A percentile compares a stretch with the other conserved stretches of the same genome.
Evolutionary conservation across 2,888 invertebrate species (phyloP).

Genomic region (Ypsolopha sequella): DNA sequence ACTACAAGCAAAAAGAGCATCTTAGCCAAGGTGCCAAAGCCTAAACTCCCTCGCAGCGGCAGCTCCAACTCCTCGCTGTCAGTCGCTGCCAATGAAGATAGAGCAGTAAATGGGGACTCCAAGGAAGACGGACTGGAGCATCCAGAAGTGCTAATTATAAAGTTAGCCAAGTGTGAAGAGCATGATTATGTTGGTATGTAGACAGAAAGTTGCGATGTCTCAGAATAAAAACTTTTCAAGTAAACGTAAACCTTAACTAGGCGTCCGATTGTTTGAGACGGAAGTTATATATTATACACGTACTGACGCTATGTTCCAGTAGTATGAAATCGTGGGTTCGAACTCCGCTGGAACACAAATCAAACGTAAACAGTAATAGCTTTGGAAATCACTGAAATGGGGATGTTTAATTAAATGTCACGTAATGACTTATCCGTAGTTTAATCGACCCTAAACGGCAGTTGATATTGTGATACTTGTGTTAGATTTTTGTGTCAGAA

Average conservation of each 20-base stretch:
- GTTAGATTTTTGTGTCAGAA: background rate
- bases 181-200: slow-evolving; percentile 57
- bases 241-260: background rate
- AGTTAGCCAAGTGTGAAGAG: slow-evolving; percentile 47
- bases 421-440: background rate
- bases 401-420: background rate
- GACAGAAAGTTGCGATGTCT: background rate
- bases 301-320: too few species aligned
- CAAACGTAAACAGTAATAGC: too few species aligned
- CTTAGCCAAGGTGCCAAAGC: slow-evolving; percentile 45
- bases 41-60: slow-evolving; percentile 41
- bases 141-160: slow-evolving; percentile 52
- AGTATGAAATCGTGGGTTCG: too few species aligned
- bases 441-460: background rate
- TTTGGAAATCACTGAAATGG: too few species aligned
- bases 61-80: slow-evolving; percentile 28
- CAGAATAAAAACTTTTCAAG: background rate
- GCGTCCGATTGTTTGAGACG: too few species aligned
- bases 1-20: slow-evolving; percentile 32
- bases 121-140: slow-evolving; percentile 30
- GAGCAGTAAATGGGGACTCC: slow-evolving; percentile 21
- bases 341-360: too few species aligned
- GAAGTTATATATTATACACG: too few species aligned
- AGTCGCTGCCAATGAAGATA: slow-evolving; percentile 23
- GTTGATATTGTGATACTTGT: too few species aligned